Base-by-base conservation (phyloP, 2,888 invertebrate genomes). In the Agrilus mali region DNA sequence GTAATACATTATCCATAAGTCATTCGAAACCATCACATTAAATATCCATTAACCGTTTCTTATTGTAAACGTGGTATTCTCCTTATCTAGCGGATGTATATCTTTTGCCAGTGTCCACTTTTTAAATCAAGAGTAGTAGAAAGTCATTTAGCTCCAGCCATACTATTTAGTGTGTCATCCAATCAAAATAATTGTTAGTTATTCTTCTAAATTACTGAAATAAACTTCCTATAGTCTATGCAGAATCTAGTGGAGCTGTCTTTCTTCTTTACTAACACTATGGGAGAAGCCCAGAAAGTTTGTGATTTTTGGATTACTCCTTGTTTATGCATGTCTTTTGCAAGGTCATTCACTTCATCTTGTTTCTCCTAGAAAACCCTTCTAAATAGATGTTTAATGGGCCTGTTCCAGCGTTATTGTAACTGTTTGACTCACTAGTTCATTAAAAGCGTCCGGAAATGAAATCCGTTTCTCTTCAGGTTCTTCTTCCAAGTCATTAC, bases 41-140 rank as follows among this genome's bases (percentile, higher is more conserved):
- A 51, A 48, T 33, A 48, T 36, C 33, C 35, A 51, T 15, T 48
- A 40, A n/a, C 50, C 48, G 16, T 4, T 36, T 3, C 47, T 45
- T n/a, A 32, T 40, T 2, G 45, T 38, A 38, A 45, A 45, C 7
- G 45, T 36, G 2, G 45, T 45, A 14, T 47, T 47, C 22, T 47
- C 45, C 33, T 38, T 42, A 33, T 45, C 41, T 15, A 43, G 20
- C 5, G 42, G 41, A 14, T 42, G 20, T 13, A 47, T 3, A 15
- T 37, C 45, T 3, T 40, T 17, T 47, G 47, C 43, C 47, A 47
- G 32, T 49, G 50, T 1, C 49, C 54, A 33, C 49, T 49, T 27
- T 48, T 47, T 12, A 51, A 37, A n/a, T 50, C 48, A 15, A 54
- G 41, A n/a, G n/a, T n/a, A 5, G 49, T 52, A 0, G 50, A 53